Conservation (phyloP, 2,113 vertebrate genomes). For the Motacilla alba region DNA sequence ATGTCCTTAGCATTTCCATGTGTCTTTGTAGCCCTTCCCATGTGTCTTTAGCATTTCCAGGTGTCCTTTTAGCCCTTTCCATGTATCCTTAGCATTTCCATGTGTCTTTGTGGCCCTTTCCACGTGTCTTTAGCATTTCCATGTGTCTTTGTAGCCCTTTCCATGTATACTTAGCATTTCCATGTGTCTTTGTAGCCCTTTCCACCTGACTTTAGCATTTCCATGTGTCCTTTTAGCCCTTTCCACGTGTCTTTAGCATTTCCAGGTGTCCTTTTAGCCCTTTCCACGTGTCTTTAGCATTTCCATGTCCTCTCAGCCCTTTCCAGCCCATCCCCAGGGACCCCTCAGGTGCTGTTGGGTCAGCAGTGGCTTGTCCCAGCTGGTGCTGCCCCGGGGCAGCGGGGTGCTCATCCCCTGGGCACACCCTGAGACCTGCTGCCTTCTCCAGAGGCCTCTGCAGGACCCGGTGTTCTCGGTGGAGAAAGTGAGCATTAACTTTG, state of each 20-base stretch:
- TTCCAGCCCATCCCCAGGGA: not conserved
- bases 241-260: too few relatives aligned
- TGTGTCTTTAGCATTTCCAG: too few relatives aligned
- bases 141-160: not conserved
- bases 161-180: too few relatives aligned
- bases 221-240: not conserved
- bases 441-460: not conserved
- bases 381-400: too few relatives aligned
- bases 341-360: not conserved
- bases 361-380: rapidly evolving
- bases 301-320: not conserved
- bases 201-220: too few relatives aligned
- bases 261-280: too few relatives aligned
- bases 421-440: not conserved
- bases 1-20: rapidly evolving
- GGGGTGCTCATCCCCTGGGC: rapidly evolving
- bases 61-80: too few relatives aligned
- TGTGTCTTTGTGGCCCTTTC: too few relatives aligned
- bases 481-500: not conserved
- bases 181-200: too few relatives aligned
- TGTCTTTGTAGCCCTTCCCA: too few relatives aligned
- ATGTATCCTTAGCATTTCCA: too few relatives aligned
- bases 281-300: not conserved
- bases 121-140: not conserved
- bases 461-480: too few relatives aligned